These are phyloP conservation scores for Andricus curvator DNA, from an alignment of 2,888 invertebrate genomes.

Conservation along the genomic window DNA sequence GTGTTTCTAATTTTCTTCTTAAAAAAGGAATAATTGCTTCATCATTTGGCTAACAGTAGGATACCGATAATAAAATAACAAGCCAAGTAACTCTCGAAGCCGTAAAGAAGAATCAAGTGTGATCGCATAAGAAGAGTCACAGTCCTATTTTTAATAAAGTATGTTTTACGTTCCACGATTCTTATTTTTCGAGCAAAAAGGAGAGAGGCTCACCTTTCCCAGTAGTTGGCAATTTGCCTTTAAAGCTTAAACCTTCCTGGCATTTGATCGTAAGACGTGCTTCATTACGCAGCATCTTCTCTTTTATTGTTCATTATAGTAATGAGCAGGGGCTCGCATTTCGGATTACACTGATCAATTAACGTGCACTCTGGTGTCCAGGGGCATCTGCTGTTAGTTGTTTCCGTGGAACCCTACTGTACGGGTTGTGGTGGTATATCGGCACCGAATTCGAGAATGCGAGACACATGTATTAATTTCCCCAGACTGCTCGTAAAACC, in stretches of 20 bases:
- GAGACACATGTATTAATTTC: conserved; percentile 76
- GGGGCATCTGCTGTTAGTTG: conserved; percentile 43
- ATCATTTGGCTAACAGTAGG: conserved; percentile 2
- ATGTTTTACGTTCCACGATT: not conserved
- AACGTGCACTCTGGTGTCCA: conserved; percentile 53
- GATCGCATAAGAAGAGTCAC: not conserved
- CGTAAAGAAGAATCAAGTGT: not conserved
- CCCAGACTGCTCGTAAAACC: conserved; percentile 75
- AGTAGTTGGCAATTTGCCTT: conserved; percentile 4
- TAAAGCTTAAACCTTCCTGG: conserved; percentile 31
- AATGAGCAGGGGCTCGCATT: conserved; percentile 67
- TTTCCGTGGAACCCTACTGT: conserved; percentile 1
- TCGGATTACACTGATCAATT: conserved; percentile 72
- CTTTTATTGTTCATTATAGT: conserved; percentile 72
- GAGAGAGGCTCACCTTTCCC: not conserved
- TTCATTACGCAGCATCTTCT: conserved; percentile 64
- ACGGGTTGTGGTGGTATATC: conserved; percentile 59
- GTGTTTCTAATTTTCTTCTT: too few species aligned
- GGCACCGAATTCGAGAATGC: conserved; percentile 73
- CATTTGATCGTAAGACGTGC: conserved; percentile 59
- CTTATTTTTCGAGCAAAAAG: not conserved
- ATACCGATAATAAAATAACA: conserved; percentile 1
- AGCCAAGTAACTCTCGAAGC: not conserved
- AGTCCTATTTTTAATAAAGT: not conserved
- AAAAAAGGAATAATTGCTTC: not conserved